phyloP scores from a whole-genome alignment of 2,113 vertebrate genomes.

The Sinocyclocheilus grahami region DNA sequence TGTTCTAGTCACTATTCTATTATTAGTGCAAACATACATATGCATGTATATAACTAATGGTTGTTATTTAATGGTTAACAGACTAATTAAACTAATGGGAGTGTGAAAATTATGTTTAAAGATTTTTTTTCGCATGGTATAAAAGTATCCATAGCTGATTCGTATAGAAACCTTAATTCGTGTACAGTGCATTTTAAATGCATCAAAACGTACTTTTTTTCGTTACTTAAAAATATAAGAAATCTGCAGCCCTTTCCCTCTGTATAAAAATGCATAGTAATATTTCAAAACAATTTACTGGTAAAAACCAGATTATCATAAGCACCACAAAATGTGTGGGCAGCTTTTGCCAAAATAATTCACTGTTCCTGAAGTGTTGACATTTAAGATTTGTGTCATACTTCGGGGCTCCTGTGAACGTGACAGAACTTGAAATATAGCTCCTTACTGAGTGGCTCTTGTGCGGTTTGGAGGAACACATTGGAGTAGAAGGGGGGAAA shows the following conservation, averaged over 20 bases:
- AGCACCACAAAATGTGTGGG: conserved; percentile 33
- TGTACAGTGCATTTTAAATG: not conserved
- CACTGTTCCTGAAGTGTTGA: conserved; percentile 50
- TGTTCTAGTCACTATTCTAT: no score
- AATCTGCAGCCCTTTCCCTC: not conserved
- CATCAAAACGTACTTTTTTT: not conserved
- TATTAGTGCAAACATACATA: no score
- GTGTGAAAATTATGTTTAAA: not conserved
- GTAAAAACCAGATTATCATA: conserved; percentile 46
- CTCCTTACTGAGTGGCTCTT: conserved; percentile 41
- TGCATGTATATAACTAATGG: no score
- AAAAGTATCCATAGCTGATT: no score
- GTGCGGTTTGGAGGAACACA: conserved; percentile 31
- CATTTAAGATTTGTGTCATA: conserved; percentile 62
- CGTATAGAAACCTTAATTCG: not conserved
- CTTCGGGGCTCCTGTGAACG: conserved; percentile 56
- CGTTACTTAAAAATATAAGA: not conserved
- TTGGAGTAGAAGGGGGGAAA: conserved; percentile 11
- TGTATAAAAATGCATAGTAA: not conserved
- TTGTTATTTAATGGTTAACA: no score
- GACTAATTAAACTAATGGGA: not conserved
- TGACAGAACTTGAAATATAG: conserved; percentile 58
- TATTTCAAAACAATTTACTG: conserved; percentile 21
- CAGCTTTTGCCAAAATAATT: conserved; percentile 44
- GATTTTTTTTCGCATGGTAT: not conserved